Evolutionary conservation across 1,140 invertebrate species (phyloP), one percentile per base, ranked within the genome.

Genomic region (Luehdorfia chinensis): DNA sequence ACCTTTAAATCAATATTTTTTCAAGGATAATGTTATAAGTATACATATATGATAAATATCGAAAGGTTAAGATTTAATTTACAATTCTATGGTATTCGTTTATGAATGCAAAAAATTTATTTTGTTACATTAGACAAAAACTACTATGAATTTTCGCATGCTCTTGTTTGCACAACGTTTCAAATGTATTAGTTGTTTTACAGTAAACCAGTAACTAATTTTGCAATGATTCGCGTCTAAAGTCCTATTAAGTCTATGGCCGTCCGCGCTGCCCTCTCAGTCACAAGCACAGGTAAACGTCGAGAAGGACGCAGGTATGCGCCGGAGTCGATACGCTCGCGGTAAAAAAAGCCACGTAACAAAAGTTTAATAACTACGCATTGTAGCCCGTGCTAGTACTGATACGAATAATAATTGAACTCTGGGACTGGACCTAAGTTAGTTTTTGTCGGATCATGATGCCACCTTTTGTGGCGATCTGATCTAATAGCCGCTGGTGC

Each of bases 301-400:
- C 45, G 67, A 64, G 61, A 75, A 74, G 65, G 75, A 70, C 67
- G 69, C 78, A 78, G 78, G 76, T 78, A 80, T 68, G 74, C 69
- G 66, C 50, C 43, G 47, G 48, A 61, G 60, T 53, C 53, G 65
- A 58, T 65, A 62, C 61, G 61, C 48, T 49, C 47, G 50, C 43
- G 58, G 49, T 49, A 43, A 64, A 73, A 75, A 66, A 79, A 77
- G 72, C 61, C 52, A 68, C 66, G 68, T 69, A 68, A 79, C 70
- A 68, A 76, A 75, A 74, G 50, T 75, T 74, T 73, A 73, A 75
- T 77, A 81, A 72, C 58, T 63, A 74, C 63, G 59, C 60, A 81
- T 75, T 73, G 73, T 74, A 64, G 65, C 66, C 63, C 59, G 62
- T 67, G 62, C 67, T 66, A 52, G 53, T 58, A 65, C 49, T 55